phyloP scores from a whole-genome alignment of 2,797 vertebrate genomes.

The Oreortyx pictus region DNA sequence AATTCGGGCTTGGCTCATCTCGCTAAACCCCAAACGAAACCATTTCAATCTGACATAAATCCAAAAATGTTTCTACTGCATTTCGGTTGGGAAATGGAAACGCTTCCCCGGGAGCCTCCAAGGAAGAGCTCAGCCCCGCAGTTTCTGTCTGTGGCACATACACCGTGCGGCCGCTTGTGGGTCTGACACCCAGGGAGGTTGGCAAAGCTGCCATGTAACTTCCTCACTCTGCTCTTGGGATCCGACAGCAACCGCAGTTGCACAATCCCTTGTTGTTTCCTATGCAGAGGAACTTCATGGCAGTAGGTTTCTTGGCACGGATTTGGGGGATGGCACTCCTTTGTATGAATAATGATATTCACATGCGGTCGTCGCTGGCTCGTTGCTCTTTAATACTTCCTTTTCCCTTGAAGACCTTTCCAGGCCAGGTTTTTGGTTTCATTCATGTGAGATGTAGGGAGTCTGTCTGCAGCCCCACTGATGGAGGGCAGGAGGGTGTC shows the following conservation, averaged over 20 bases:
- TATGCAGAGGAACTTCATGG: neutral
- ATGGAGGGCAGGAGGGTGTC: neutral
- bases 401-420: neutral
- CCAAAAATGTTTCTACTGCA: neutral
- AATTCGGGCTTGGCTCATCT: conserved; percentile 25
- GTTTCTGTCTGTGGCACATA: neutral
- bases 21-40: conserved; percentile 27
- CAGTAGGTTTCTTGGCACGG: conserved; percentile 8
- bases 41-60: neutral
- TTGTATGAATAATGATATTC: neutral
- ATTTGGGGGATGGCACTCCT: neutral
- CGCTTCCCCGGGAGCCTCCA: neutral
- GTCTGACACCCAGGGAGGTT: conserved; percentile 6
- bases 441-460: neutral
- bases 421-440: neutral
- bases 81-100: neutral
- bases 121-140: neutral
- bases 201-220: neutral
- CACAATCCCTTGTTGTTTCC: conserved; percentile 27
- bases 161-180: neutral
- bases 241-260: neutral
- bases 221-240: neutral
- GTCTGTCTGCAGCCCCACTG: neutral
- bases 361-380: neutral
- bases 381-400: neutral